Evolutionary conservation across 2,797 vertebrate genomes (phyloP), one percentile per base, ranked within the genome.

Genomic region (Crypturellus tataupa): DNA sequence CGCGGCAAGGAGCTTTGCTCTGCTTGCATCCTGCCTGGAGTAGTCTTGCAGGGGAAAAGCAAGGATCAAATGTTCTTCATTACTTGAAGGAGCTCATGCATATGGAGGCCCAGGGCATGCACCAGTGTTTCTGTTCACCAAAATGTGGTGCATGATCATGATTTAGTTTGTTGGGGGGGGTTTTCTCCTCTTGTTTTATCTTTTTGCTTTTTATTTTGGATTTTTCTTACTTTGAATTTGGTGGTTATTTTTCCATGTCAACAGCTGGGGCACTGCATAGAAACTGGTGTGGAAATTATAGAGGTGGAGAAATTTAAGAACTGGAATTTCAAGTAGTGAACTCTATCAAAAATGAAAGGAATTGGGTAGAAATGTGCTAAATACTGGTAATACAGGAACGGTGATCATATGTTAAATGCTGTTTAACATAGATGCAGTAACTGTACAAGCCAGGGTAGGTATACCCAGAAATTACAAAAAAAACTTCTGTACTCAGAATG

Each of bases 291-390:
- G 98, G 98, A 64, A 94, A 97, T 9, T 98, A 98, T 77, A 9
- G 60, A 1, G 97, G 95, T 11, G 98, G 5, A 95, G 96, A 25
- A 92, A 97, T 13, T 97, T 97, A 6, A 94, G 96, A 27, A 97
- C 70, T 31, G 99, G 98, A 98, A 98, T 97, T 0, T 98, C 98
- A 91, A 99, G 98, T 3, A 98, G 98, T 79, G 97, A 98, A 15
- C 99, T 99, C 96, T 96, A 98, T 51, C 97, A 58, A 91, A 31
- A 96, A 19, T 98, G 98, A 97, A 98, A 98, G 69, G 80, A 95
- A 21, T 77, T 94, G 6, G 97, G 98, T 96, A 73, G 68, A 95
- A 67, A 62, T 92, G 94, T 2, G 98, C 98, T 44, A 98, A 97
- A 68, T 98, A 93, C 11, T 98, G 98, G 33, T 98, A 98, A 96